phyloP scores from a whole-genome alignment of 1,140 invertebrate species.

The Metaphire vulgaris region DNA sequence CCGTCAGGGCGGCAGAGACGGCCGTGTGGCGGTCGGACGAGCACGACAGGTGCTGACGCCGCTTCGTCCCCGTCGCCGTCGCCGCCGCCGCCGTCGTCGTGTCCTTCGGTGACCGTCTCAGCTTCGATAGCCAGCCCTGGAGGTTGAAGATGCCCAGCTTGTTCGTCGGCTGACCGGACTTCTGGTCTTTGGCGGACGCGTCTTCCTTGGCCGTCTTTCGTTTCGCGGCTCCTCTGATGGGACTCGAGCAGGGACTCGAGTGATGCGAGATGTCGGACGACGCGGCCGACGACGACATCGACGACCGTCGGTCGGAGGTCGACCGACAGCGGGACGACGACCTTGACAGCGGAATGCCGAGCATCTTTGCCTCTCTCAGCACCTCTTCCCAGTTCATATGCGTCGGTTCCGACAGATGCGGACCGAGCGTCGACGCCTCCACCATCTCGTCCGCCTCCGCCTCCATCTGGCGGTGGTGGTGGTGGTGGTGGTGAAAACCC shows the following conservation, averaged over 20 bases:
- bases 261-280: background rate
- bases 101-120: background rate
- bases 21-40: background rate
- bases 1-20: background rate
- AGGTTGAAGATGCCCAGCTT: background rate
- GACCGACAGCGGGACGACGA: background rate
- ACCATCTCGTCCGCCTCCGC: background rate
- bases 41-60: background rate
- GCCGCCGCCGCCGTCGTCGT: background rate
- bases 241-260: background rate
- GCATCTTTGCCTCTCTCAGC: conserved; percentile 25
- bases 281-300: background rate
- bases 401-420: conserved; percentile 13
- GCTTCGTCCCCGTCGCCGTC: background rate
- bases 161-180: background rate
- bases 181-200: background rate
- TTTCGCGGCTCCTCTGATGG: background rate
- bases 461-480: no score
- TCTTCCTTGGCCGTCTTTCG: background rate
- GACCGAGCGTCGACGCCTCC: background rate
- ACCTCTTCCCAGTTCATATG: conserved; percentile 30
- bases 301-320: background rate
- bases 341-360: conserved; percentile 22
- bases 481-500: no score
- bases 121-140: background rate